phyloP scores from a whole-genome alignment of 53 echinoderm and acorn worm species.

The Mesocentrotus franciscanus region DNA sequence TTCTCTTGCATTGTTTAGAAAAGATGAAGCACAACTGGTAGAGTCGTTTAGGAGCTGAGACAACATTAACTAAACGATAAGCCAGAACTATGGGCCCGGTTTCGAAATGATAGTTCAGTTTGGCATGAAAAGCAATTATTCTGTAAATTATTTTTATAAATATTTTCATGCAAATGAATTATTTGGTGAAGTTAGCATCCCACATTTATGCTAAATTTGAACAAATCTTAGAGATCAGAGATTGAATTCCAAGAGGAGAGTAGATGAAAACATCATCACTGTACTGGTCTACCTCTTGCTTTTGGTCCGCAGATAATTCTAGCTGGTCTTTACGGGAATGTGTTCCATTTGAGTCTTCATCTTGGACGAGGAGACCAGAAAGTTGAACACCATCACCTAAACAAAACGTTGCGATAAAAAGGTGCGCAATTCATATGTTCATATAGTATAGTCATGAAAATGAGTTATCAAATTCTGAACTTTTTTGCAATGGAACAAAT shows the following conservation, averaged over 20 bases:
- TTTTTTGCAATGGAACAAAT: no score
- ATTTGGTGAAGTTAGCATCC: no score
- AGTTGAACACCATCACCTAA: background rate
- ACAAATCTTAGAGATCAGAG: no score
- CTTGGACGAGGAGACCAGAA: conserved; percentile 2
- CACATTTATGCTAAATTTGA: no score
- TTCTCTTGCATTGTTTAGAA: background rate
- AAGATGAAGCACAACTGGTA: background rate
- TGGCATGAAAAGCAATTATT: background rate
- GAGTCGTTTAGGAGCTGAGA: background rate
- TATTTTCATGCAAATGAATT: background rate
- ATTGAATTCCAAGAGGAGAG: no score
- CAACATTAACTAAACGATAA: background rate
- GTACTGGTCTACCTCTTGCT: conserved; percentile 26
- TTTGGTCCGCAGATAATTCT: background rate
- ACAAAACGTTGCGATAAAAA: background rate
- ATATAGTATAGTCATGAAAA: no score
- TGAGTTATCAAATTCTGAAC: no score
- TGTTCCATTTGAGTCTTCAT: background rate
- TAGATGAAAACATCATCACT: no score
- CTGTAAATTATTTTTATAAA: background rate
- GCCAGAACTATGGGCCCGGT: background rate
- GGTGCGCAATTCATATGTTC: background rate
- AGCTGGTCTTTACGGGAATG: background rate
- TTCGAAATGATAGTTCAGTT: background rate